Evolutionary conservation across 1,140 invertebrate genomes (phyloP), one percentile per base, ranked within the genome.

Genomic region (Trachymyrmex cornetzi): DNA sequence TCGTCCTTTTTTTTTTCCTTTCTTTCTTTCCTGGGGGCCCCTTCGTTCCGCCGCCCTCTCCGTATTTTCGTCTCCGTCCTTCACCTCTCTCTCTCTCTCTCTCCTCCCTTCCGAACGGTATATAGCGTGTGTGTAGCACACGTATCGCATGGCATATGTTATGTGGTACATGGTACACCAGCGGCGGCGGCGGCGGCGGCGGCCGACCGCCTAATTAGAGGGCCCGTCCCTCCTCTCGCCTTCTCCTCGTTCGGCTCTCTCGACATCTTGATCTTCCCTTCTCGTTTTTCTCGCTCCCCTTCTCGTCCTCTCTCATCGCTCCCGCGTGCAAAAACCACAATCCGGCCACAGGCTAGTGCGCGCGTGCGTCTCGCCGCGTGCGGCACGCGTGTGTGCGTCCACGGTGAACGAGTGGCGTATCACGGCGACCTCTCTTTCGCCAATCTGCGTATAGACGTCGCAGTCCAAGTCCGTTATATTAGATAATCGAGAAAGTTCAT

Each of bases 201-300:
- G 90, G 90, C 85, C 89, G 86, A 90, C 87, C 86, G 91, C 88
- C 92, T 94, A 93, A 94, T 94, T 94, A 93, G 90, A 94, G 93
- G 91, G 91, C 84, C 89, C 89, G 88, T 77, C 89, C 91, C 89
- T 88, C 88, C 88, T 85, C 72, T 67, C 84, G 69, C 75, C 71
- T 79, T 74, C 74, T 64, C 57, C 24, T 71, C 64, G 64, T 19
- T 86, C 80, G 75, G 19, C 55, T 55, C 24, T 19, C 55, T 77
- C 64, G 64, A 57, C 79, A 66, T 72, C 67, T 50, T 82, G 67
- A 81, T 77, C 85, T 87, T 27, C 55, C 85, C n/a, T 63, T 53
- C 66, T 24, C 48, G 12, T 30, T n/a, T n/a, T n/a, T n/a, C n/a
- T n/a, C n/a, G n/a, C 85, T 87, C 27, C 55, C 85, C n/a, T 63